Percentiles rank a stretch among this genome's conserved stretches.
phyloP scores from a whole-genome alignment of 2,113 vertebrate genomes.

The Channa maculata region DNA sequence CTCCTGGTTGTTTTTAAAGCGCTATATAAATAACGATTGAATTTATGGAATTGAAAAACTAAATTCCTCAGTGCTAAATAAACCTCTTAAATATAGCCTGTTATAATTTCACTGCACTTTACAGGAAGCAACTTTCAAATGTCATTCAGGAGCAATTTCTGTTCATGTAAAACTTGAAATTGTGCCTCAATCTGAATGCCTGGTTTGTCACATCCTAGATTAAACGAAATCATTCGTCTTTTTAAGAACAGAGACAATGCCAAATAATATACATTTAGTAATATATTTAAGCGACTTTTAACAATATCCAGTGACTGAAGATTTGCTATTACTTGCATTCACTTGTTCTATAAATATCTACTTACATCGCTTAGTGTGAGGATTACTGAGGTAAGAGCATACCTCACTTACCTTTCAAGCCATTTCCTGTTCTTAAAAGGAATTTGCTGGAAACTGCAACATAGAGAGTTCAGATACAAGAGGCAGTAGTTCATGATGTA shows the following conservation, averaged over 20 bases:
- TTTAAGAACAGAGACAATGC: slow-evolving; percentile 21
- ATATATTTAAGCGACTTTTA: background rate
- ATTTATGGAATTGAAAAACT: background rate
- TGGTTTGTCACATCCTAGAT: slow-evolving; percentile 42
- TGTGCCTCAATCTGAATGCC: slow-evolving; percentile 28
- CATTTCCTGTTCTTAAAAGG: slow-evolving; percentile 59
- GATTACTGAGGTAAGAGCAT: slow-evolving; percentile 27
- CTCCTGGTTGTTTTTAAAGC: too few species aligned
- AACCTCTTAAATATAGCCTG: slow-evolving; percentile 2
- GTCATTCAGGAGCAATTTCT: slow-evolving; percentile 11
- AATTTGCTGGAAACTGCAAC: slow-evolving; percentile 39
- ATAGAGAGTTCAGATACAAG: slow-evolving; percentile 1
- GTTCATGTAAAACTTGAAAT: slow-evolving; percentile 35
- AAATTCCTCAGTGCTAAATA: slow-evolving; percentile 10
- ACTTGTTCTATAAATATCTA: slow-evolving; percentile 33
- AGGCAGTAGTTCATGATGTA: slow-evolving; percentile 12
- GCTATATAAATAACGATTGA: too few species aligned
- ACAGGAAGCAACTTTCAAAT: slow-evolving; percentile 8
- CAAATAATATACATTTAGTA: background rate
- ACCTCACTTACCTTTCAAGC: slow-evolving; percentile 31
- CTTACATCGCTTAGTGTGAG: slow-evolving; percentile 7
- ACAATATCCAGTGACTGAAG: slow-evolving; percentile 14
- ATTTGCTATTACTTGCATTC: slow-evolving; percentile 42
- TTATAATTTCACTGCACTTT: slow-evolving; percentile 35
- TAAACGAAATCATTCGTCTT: slow-evolving; percentile 34